phyloP scores from a whole-genome alignment of 2,888 invertebrate genomes.

The Diloba caeruleocephala region DNA sequence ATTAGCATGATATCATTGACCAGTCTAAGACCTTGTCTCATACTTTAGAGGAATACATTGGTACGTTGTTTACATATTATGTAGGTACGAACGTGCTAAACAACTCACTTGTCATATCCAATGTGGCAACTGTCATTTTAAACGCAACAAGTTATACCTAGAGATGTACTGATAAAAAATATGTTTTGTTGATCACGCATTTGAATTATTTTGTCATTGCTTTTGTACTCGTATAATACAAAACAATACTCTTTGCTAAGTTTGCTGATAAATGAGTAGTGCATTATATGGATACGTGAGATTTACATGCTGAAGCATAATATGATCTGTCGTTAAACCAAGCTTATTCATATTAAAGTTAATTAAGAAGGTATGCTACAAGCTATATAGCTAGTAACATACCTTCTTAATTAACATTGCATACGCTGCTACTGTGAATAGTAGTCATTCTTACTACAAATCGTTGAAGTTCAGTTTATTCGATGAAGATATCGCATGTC shows the following conservation, averaged over 20 bases:
- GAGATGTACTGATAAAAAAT: constrained; percentile 21
- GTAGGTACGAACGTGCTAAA: constrained; percentile 43
- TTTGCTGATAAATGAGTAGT: constrained; percentile 1
- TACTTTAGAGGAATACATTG: constrained; percentile 61
- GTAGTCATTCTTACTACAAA: constrained; percentile 22
- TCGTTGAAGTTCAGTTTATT: constrained; percentile 58
- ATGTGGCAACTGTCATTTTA: constrained; percentile 26
- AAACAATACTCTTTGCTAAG: constrained; percentile 12
- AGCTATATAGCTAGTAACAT: no score
- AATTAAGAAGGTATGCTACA: no score
- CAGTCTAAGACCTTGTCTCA: constrained; percentile 71
- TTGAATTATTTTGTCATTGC: constrained; percentile 6
- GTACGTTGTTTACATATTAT: background rate
- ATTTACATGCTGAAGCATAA: constrained; percentile 2
- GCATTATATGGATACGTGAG: constrained; percentile 1
- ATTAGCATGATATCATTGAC: constrained; percentile 70
- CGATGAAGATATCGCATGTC: constrained; percentile 69
- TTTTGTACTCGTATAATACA: constrained; percentile 5
- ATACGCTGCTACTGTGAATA: no score
- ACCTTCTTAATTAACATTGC: no score
- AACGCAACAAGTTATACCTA: background rate
- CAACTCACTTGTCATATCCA: constrained; percentile 24
- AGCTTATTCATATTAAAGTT: constrained; percentile 2
- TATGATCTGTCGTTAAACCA: constrained; percentile 2
- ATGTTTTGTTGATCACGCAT: constrained; percentile 8